Base-by-base conservation (phyloP, 53 echinoderm and acorn worm species). In the Actinopyga echinites region DNA sequence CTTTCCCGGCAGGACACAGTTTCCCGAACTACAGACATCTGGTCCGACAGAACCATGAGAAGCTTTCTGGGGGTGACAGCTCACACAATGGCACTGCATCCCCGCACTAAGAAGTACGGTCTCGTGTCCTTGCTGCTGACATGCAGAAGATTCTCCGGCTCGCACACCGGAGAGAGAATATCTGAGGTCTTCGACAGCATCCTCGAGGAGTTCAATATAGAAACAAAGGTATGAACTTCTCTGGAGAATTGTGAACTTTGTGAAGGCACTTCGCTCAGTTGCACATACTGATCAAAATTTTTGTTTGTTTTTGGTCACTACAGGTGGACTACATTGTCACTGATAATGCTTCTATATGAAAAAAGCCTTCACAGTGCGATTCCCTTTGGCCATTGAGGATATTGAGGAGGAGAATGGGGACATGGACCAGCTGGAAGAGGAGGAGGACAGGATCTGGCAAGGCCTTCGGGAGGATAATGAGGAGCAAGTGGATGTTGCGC, bases 261-360 rank as follows among this genome's bases (percentile, higher is more conserved):
- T n/a, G n/a, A n/a, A n/a, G n/a, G n/a, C n/a, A n/a, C n/a, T n/a
- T n/a, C n/a, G n/a, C n/a, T n/a, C n/a, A n/a, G n/a, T n/a, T n/a
- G n/a, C n/a, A n/a, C n/a, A n/a, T n/a, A n/a, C 5, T 66, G 28
- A 66, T 66, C 32, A 28, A 30, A n/a, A n/a, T n/a, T n/a, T n/a
- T n/a, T n/a, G n/a, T n/a, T n/a, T n/a, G n/a, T 36, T 11, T 74
- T 21, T 54, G 55, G 10, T 45, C 25, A 25, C 30, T 79, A 22
- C 55, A 82, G 40, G 63, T 82, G 36, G 83, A 83, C 2, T 65
- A 38, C 44, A 64, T 83, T n/a, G 66, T 64, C 3, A 65, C 65
- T 4, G 83, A 83, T 23, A 81, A 81, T 37, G 81, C 81, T 62
- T 32, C 33, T 61, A 81, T 32, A 81, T 81, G 81, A 62, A 61